Percentiles rank a stretch among this genome's conserved stretches.
These are phyloP conservation scores for Taurulus bubalis DNA, from an alignment of 2,113 vertebrate species.

Conservation along the genomic window DNA sequence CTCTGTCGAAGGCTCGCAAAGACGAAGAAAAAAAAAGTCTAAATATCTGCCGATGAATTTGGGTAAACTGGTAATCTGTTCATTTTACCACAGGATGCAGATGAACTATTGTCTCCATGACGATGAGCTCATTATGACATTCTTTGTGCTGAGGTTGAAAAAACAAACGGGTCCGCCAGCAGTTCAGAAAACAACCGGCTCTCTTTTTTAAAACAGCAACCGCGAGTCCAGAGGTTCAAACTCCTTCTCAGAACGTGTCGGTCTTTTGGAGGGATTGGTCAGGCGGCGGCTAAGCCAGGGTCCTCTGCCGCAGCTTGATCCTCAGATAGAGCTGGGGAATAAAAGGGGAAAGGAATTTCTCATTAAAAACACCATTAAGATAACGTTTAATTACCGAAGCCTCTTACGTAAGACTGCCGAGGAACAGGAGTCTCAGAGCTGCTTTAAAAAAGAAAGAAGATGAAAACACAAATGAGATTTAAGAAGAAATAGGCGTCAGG, in stretches of 20 bases:
- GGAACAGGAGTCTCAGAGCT: conserved; percentile 24
- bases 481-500: background rate
- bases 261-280: background rate
- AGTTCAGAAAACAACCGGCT: background rate
- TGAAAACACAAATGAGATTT: conserved; percentile 20
- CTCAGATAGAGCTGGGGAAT: conserved; percentile 89
- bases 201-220: background rate
- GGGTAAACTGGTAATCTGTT: background rate
- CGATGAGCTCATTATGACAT: conserved; percentile 3
- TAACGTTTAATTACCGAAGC: background rate
- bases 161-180: background rate
- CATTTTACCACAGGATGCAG: background rate
- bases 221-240: background rate
- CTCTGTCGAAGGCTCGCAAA: background rate
- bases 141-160: conserved; percentile 41
- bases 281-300: conserved; percentile 85
- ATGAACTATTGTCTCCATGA: background rate
- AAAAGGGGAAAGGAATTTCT: conserved; percentile 13
- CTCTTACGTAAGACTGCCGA: conserved; percentile 18
- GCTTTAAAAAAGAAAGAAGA: background rate
- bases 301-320: conserved; percentile 94
- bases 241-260: rapidly evolving
- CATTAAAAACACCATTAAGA: conserved; percentile 24
- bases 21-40: background rate
- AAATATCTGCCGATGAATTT: background rate